These are phyloP conservation scores for Rhinogobio ventralis DNA, from an alignment of 2,797 vertebrate species.

Conservation along the genomic window DNA sequence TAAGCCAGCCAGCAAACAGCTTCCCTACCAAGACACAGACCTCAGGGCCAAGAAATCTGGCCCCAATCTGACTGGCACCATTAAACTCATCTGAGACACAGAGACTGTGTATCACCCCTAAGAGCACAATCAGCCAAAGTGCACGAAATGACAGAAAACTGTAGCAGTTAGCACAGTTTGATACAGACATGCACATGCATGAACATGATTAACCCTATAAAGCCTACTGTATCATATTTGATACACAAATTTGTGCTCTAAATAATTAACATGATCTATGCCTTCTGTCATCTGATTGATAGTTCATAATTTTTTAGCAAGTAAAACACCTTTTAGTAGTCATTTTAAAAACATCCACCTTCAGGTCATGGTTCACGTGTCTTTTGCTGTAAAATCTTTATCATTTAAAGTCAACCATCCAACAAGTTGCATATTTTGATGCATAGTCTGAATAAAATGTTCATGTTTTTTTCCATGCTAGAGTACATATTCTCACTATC, in stretches of 20 bases:
- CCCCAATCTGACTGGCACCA: conserved; percentile 50
- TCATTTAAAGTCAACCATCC: background rate
- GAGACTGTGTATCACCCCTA: conserved; percentile 28
- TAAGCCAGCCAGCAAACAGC: conserved; percentile 48
- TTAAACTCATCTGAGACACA: conserved; percentile 50
- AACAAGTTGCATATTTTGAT: background rate
- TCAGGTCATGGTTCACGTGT: background rate
- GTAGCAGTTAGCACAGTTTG: background rate
- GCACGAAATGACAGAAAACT: conserved; percentile 20
- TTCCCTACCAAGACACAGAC: conserved; percentile 43
- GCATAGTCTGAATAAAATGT: background rate
- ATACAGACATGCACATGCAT: background rate
- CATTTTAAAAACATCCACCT: background rate
- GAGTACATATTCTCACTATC: background rate
- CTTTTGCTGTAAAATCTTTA: background rate
- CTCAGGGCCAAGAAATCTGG: conserved; percentile 54
- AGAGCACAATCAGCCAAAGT: conserved; percentile 35
- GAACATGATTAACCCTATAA: background rate
- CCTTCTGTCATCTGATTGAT: background rate
- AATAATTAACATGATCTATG: background rate
- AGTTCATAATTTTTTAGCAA: background rate
- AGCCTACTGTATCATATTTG: background rate
- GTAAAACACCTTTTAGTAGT: background rate
- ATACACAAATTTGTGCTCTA: background rate
- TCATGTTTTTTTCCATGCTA: background rate